Conservation (phyloP, 2,888 invertebrate species). For the Laothoe populi region DNA sequence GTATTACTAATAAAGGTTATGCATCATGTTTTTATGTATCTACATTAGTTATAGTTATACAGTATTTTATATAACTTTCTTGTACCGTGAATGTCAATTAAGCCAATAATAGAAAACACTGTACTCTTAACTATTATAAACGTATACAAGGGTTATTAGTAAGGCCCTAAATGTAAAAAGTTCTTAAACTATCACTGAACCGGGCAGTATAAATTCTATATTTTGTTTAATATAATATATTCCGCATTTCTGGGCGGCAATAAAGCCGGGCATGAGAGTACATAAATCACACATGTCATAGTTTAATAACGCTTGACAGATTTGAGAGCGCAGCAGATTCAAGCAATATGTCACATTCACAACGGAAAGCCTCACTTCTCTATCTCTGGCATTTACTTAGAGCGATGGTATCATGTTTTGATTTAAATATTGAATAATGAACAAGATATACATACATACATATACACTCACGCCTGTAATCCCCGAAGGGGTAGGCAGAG, state of each 20-base stretch:
- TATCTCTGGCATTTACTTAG: slow-evolving; percentile 44
- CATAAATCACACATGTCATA: slow-evolving; percentile 65
- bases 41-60: too few relatives aligned
- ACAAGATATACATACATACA: not conserved
- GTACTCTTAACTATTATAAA: too few relatives aligned
- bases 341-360: slow-evolving; percentile 68
- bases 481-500: too few relatives aligned
- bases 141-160: too few relatives aligned
- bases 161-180: slow-evolving; percentile 15
- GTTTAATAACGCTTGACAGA: slow-evolving; percentile 74
- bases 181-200: not conserved
- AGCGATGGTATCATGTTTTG: not conserved
- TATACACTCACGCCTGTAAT: too few relatives aligned
- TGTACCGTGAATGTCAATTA: too few relatives aligned
- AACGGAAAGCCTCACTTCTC: slow-evolving; percentile 46
- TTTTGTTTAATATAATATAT: slow-evolving; percentile 16
- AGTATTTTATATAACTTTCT: too few relatives aligned
- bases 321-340: slow-evolving; percentile 73
- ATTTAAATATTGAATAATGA: not conserved
- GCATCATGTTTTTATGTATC: too few relatives aligned
- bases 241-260: slow-evolving; percentile 29
- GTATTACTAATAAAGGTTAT: too few relatives aligned
- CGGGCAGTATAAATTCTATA: slow-evolving; percentile 5
- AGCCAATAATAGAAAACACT: too few relatives aligned
- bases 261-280: slow-evolving; percentile 43